phyloP scores from a whole-genome alignment of 2,888 invertebrate species.

The Peribatodes rhomboidaria region DNA sequence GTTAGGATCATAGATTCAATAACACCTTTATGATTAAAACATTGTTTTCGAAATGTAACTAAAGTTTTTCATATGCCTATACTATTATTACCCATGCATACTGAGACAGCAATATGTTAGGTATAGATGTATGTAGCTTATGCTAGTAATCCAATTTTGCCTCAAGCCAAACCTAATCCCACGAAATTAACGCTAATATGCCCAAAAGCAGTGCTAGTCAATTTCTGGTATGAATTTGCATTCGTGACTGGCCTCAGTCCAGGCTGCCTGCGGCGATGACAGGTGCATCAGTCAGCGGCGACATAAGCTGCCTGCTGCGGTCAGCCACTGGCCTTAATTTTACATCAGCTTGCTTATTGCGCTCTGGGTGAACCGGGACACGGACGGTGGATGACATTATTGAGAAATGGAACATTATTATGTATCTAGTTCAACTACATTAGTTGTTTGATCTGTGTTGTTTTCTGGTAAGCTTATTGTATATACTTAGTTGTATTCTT shows the following conservation, averaged over 20 bases:
- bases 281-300: slow-evolving; percentile 65
- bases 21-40: too few species aligned
- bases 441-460: background rate
- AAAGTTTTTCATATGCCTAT: too few species aligned
- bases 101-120: background rate
- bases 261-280: slow-evolving; percentile 73
- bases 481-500: too few species aligned
- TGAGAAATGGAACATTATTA: background rate
- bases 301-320: slow-evolving; percentile 21
- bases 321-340: slow-evolving; percentile 29
- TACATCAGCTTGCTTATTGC: slow-evolving; percentile 33
- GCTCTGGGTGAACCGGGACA: background rate
- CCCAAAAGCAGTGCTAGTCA: slow-evolving; percentile 65
- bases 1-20: too few species aligned
- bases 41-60: too few species aligned
- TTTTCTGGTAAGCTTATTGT: too few species aligned
- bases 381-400: background rate
- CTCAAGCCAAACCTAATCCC: slow-evolving; percentile 51
- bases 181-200: slow-evolving; percentile 67
- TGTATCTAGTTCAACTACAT: background rate
- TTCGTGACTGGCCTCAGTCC: slow-evolving; percentile 68
- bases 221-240: slow-evolving; percentile 75
- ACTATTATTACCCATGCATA: too few species aligned
- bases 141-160: slow-evolving; percentile 42
- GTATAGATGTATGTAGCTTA: background rate